phyloP scores from a whole-genome alignment of 2,888 invertebrate genomes.

The Catocala nupta region DNA sequence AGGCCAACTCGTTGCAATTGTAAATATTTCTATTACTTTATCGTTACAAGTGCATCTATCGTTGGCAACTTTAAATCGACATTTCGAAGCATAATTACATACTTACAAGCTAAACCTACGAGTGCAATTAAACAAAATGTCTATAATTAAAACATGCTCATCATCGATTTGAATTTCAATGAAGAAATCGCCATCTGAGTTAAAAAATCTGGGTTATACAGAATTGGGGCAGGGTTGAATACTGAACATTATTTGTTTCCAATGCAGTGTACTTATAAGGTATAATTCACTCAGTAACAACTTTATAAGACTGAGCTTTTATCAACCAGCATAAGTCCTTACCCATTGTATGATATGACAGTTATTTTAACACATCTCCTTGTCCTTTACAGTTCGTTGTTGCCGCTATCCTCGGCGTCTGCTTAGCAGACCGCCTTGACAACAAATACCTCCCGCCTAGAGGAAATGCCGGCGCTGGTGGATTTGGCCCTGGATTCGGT shows the following conservation, averaged over 20 bases:
- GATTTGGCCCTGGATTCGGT: slow-evolving; percentile 70
- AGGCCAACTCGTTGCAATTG: neutral
- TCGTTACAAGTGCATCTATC: slow-evolving; percentile 24
- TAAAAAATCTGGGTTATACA: slow-evolving; percentile 33
- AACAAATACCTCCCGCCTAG: slow-evolving; percentile 84
- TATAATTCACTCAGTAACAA: no score
- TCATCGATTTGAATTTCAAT: slow-evolving; percentile 54
- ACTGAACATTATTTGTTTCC: slow-evolving; percentile 10
- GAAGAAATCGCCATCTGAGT: slow-evolving; percentile 25
- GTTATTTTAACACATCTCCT: slow-evolving; percentile 6
- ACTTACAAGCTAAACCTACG: slow-evolving; percentile 27
- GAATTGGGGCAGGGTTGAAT: slow-evolving; percentile 40
- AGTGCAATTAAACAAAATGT: slow-evolving; percentile 43
- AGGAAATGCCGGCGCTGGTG: slow-evolving; percentile 78
- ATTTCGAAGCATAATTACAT: slow-evolving; percentile 47
- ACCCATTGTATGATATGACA: no score
- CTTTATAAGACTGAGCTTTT: no score
- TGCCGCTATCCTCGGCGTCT: slow-evolving; percentile 78
- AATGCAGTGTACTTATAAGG: neutral
- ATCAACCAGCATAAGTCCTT: no score
- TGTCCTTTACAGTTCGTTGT: slow-evolving; percentile 72
- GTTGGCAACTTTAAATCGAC: slow-evolving; percentile 37
- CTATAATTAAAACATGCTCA: slow-evolving; percentile 49
- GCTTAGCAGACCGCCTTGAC: slow-evolving; percentile 81
- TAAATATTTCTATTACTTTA: slow-evolving; percentile 4